Evolutionary conservation across 2,888 invertebrate species (phyloP).

Genomic region (Cephus sareptanus): DNA sequence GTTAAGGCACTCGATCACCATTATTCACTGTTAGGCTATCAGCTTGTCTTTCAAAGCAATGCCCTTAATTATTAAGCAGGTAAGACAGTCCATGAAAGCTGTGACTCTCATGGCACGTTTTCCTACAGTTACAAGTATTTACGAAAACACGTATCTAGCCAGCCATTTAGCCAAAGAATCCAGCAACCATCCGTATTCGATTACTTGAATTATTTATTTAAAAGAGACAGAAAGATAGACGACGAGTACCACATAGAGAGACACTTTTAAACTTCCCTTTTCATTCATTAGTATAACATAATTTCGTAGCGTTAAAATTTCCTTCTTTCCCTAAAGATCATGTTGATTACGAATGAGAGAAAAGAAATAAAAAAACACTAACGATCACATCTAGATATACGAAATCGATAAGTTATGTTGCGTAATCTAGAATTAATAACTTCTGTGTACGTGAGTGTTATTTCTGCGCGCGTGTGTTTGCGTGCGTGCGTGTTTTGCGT

Average conservation of each 20-base stretch:
- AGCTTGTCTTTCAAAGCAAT: neutral
- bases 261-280: neutral
- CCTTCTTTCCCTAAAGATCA: neutral
- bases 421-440: neutral
- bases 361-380: neutral
- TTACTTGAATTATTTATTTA: neutral
- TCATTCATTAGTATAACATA: neutral
- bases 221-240: neutral
- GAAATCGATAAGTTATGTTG: slow-evolving; percentile 5
- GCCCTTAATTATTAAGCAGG: neutral
- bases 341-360: neutral
- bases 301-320: neutral
- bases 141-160: neutral
- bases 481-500: neutral
- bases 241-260: neutral
- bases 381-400: slow-evolving; percentile 8
- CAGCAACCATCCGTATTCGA: neutral
- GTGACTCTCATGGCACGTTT: neutral
- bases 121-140: neutral
- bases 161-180: neutral
- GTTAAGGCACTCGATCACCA: neutral
- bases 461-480: neutral
- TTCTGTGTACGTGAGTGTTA: neutral
- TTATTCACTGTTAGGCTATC: neutral
- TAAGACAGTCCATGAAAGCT: neutral